Base-by-base conservation (phyloP, 2,888 invertebrate species). In the Epistrophe eligans region DNA sequence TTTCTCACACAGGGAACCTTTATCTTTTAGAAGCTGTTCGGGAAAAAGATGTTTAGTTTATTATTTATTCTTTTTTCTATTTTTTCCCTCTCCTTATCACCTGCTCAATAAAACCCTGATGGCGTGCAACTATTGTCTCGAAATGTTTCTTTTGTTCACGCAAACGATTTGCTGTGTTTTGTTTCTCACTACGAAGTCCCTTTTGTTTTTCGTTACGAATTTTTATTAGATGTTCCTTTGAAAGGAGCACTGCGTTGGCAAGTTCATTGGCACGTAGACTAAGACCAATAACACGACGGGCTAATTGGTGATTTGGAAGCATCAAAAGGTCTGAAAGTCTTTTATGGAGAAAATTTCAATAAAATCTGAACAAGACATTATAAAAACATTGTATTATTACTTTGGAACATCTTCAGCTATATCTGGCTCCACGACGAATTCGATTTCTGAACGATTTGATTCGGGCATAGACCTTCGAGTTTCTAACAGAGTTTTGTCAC, bases 51-150 rank as follows among this genome's bases (percentile, higher is more conserved):
- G 9, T n/a, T 40, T 28, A 17, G 24, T 35, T 10, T 55, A 35
- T 19, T 24, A 24, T 38, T 15, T 11, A 7, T 35, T n/a, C 1
- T 15, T 15, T n/a, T 1, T 15, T 15, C 0, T 52, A 0, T 76
- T 19, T 13, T 28, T 3, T 8, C 4, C 32, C 8, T 1, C 17
- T 24, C 48, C n/a, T 17, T 40, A 11, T 24, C 15, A 95, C 95
- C 93, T 96, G 96, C 90, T 97, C 97, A 64, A 97, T 97, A 89
- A 97, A 97, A 84, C 94, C 96, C 91, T 97, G 97, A 91, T 97
- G 97, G 15, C 97, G 94, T 88, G 95, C 95, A 28, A 97, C 95
- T 1, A 96, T 94, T 3, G 92, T 94, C 90, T 97, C 97, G 89
- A 96, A 96, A 89, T 97, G 97, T 32, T 95, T 94, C 90, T 95